A percentile compares a stretch with the other conserved stretches of the same genome.
Evolutionary conservation across 2,797 vertebrate species (phyloP).

Genomic region (Pipistrellus pipistrellus): DNA sequence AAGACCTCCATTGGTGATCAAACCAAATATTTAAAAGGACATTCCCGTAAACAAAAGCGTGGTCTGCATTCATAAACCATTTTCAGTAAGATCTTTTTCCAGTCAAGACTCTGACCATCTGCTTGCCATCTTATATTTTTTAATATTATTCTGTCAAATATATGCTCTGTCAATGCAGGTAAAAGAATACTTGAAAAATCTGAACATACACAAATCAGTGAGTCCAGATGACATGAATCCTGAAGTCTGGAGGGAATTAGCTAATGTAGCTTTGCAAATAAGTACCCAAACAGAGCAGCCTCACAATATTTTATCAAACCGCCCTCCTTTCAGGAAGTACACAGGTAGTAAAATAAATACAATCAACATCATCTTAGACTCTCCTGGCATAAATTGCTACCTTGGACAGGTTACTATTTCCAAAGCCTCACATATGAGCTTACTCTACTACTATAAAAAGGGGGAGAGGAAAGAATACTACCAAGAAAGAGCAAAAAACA

Average conservation of each 20-base stretch:
- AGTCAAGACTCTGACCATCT: conserved; percentile 82
- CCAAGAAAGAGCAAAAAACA: conserved; percentile 11
- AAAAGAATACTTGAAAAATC: conserved; percentile 78
- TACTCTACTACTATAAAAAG: background rate
- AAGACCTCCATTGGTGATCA: conserved; percentile 75
- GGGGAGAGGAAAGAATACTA: background rate
- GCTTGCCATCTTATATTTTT: conserved; percentile 85
- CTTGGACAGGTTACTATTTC: conserved; percentile 41
- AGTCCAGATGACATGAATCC: conserved; percentile 71
- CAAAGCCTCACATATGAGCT: background rate
- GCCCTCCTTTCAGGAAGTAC: conserved; percentile 31
- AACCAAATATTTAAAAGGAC: conserved; percentile 82
- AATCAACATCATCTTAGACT: conserved; percentile 56
- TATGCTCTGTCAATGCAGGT: conserved; percentile 80
- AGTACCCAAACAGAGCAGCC: conserved; percentile 54
- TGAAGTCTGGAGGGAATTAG: conserved; percentile 77
- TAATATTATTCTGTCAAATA: conserved; percentile 84
- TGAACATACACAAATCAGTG: conserved; percentile 76
- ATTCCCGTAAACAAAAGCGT: conserved; percentile 74
- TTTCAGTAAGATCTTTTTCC: conserved; percentile 71
- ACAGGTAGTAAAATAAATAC: conserved; percentile 62
- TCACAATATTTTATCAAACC: conserved; percentile 41
- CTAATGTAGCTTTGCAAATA: conserved; percentile 62
- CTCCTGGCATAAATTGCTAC: conserved; percentile 25
- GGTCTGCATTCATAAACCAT: conserved; percentile 61